Evolutionary conservation across 2,888 invertebrate genomes (phyloP).

Genomic region (Scaptomyza cyrtandrae): DNA sequence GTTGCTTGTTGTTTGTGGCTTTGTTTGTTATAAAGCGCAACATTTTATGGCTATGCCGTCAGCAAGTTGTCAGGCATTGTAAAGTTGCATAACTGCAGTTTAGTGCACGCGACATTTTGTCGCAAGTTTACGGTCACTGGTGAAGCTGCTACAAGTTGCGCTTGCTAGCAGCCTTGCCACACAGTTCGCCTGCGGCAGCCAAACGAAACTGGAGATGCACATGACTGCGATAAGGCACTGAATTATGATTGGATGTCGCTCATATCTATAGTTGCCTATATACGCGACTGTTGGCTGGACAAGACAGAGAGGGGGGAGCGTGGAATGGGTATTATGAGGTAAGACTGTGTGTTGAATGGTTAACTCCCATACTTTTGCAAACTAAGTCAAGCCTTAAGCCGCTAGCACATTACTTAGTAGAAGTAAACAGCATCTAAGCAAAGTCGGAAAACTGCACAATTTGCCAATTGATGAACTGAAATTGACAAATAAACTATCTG

Average conservation of each 20-base stretch:
- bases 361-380: slow-evolving; percentile 6
- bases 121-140: slow-evolving; percentile 75
- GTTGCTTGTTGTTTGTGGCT: slow-evolving; percentile 26
- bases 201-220: slow-evolving; percentile 69
- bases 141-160: slow-evolving; percentile 32
- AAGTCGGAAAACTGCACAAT: slow-evolving; percentile 32
- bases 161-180: slow-evolving; percentile 19
- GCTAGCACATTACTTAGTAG: slow-evolving; percentile 8
- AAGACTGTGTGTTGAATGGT: slow-evolving; percentile 19
- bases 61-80: slow-evolving; percentile 74
- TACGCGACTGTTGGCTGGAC: background rate
- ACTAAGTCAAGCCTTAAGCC: background rate
- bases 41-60: slow-evolving; percentile 63
- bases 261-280: slow-evolving; percentile 58
- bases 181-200: slow-evolving; percentile 24
- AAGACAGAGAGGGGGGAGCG: slow-evolving; percentile 3
- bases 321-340: background rate
- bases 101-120: slow-evolving; percentile 79
- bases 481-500: background rate
- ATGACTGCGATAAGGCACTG: slow-evolving; percentile 68
- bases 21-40: slow-evolving; percentile 64
- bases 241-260: slow-evolving; percentile 71
- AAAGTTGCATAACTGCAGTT: slow-evolving; percentile 80
- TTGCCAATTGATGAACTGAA: slow-evolving; percentile 44
- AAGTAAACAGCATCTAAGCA: slow-evolving; percentile 16